Conservation (phyloP, 2,113 vertebrate species). For the Tylochromis polylepis region DNA sequence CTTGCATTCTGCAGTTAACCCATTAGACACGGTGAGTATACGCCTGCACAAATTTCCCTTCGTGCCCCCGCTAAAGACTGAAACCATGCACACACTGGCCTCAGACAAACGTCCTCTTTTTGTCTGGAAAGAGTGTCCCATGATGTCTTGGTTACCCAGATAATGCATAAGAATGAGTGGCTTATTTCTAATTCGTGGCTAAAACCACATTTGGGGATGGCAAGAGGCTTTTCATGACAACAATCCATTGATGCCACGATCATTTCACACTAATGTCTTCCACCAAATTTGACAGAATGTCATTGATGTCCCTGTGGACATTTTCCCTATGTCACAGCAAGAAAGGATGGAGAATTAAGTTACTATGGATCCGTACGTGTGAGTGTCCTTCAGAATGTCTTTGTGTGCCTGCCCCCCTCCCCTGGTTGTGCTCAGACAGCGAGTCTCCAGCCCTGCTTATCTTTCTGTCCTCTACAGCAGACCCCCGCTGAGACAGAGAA, state of each 20-base stretch:
- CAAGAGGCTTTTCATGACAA: not conserved
- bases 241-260: not conserved
- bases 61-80: not conserved
- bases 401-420: conserved; percentile 24
- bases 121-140: not conserved
- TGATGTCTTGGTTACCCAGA: conserved; percentile 9
- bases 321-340: not conserved
- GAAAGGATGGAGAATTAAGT: conserved; percentile 46
- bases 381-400: conserved; percentile 55
- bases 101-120: conserved; percentile 9
- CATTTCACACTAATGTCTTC: not conserved
- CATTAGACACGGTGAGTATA: conserved; percentile 19
- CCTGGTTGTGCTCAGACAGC: conserved; percentile 47
- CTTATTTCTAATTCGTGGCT: conserved; percentile 21
- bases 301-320: not conserved
- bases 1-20: not conserved
- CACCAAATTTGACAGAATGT: not conserved
- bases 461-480: conserved; percentile 57
- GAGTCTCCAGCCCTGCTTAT: conserved; percentile 63
- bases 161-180: conserved; percentile 16
- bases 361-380: conserved; percentile 37
- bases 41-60: not conserved
- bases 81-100: not conserved
- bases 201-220: not conserved
- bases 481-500: conserved; percentile 57